Conservation (phyloP, 2,113 vertebrate genomes). For the Telmatochromis sp. region DNA sequence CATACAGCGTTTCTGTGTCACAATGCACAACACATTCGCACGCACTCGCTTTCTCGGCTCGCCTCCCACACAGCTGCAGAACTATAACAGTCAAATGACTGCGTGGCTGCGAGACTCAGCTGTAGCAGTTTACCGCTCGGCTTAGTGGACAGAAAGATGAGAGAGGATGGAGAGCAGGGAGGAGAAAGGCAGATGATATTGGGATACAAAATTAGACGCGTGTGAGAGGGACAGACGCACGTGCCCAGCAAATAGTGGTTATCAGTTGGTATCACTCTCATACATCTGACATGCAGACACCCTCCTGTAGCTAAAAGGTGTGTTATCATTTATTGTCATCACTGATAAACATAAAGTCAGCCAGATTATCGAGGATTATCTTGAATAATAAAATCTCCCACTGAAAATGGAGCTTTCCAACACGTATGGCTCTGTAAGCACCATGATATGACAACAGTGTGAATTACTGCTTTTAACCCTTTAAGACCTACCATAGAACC, state of each 20-base stretch:
- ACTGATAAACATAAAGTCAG: background rate
- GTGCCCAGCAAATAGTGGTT: background rate
- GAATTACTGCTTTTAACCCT: background rate
- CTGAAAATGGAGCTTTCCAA: background rate
- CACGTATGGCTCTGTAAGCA: background rate
- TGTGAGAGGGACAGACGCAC: background rate
- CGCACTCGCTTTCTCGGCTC: background rate
- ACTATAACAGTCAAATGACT: background rate
- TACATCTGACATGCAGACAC: background rate
- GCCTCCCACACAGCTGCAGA: slow-evolving; percentile 8
- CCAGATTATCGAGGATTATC: background rate
- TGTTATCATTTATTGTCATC: background rate
- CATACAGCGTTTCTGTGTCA: background rate
- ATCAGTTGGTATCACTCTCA: background rate
- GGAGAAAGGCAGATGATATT: background rate
- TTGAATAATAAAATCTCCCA: background rate
- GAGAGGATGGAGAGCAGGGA: background rate
- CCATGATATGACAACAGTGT: background rate
- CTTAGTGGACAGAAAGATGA: background rate
- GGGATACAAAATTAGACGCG: background rate
- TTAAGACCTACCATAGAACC: too few relatives aligned
- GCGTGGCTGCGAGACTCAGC: slow-evolving; percentile 6
- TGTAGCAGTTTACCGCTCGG: background rate
- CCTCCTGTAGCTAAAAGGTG: background rate
- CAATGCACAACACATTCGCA: background rate